Conservation (phyloP, 2,113 vertebrate species). For the Cyprinodon variegatus region DNA sequence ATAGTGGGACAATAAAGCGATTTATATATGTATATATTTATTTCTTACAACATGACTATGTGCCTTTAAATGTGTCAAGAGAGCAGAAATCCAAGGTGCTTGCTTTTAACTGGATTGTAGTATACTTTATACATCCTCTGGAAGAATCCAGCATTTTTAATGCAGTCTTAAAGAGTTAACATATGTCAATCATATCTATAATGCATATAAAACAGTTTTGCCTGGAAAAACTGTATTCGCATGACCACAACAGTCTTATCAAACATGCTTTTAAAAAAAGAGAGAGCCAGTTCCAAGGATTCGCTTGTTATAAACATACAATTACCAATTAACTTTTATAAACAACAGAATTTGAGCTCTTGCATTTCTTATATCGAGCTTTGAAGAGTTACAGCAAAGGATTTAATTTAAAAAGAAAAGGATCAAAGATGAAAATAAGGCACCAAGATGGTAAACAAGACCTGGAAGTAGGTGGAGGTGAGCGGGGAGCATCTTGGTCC, state of each 20-base stretch:
- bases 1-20: no score
- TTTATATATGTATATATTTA: no score
- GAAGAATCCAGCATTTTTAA: not conserved
- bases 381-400: not conserved
- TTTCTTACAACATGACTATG: no score
- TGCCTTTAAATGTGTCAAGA: not conserved
- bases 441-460: conserved; percentile 33
- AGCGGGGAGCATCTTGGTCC: conserved; percentile 50
- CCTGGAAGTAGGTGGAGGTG: conserved; percentile 61
- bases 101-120: not conserved
- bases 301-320: not conserved
- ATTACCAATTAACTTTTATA: not conserved
- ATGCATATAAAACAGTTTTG: not conserved
- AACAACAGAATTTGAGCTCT: not conserved
- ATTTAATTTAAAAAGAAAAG: not conserved
- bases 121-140: not conserved
- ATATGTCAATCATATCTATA: not conserved
- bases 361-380: not conserved
- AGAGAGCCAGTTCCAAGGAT: not conserved
- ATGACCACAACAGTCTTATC: not conserved
- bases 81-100: not conserved
- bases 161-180: not conserved
- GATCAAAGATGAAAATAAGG: conserved; percentile 36
- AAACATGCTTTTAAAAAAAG: not conserved
- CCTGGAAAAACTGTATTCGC: not conserved